These are phyloP conservation scores for Hymenochirus boettgeri DNA, from an alignment of 2,113 vertebrate species.

Conservation along the genomic window DNA sequence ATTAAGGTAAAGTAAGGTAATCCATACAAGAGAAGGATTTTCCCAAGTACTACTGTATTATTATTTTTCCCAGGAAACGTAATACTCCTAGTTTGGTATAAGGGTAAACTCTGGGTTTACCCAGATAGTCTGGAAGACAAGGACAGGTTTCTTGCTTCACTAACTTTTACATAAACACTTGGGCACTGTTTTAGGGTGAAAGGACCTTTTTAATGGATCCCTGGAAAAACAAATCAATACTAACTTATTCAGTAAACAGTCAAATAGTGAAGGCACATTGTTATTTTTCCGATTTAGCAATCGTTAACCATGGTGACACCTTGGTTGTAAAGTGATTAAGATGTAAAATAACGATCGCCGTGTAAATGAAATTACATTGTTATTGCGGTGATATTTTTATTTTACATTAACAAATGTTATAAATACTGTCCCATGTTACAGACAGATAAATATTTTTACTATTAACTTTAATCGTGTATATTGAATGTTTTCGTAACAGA, in stretches of 20 bases:
- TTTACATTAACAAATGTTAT: background rate
- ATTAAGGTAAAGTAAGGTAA: too few species aligned
- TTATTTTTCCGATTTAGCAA: background rate
- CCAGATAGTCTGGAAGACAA: too few species aligned
- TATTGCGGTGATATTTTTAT: background rate
- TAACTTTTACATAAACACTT: too few species aligned
- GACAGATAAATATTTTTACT: background rate
- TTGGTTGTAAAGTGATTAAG: background rate
- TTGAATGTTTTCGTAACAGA: background rate
- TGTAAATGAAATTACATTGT: too few species aligned
- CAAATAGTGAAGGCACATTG: constrained; percentile 1
- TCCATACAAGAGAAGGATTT: too few species aligned
- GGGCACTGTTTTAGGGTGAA: too few species aligned
- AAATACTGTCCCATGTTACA: background rate
- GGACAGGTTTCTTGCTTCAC: too few species aligned
- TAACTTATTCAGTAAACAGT: constrained; percentile 1
- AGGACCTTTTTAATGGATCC: background rate
- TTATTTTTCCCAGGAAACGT: too few species aligned
- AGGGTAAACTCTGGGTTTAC: too few species aligned
- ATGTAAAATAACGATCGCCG: background rate
- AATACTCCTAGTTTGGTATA: too few species aligned
- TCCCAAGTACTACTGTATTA: too few species aligned
- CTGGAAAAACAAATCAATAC: too few species aligned
- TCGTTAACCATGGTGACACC: background rate
- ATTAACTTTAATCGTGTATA: constrained; percentile 12